phyloP scores from a whole-genome alignment of 2,113 vertebrate genomes.

The Triplophysa tibetana region DNA sequence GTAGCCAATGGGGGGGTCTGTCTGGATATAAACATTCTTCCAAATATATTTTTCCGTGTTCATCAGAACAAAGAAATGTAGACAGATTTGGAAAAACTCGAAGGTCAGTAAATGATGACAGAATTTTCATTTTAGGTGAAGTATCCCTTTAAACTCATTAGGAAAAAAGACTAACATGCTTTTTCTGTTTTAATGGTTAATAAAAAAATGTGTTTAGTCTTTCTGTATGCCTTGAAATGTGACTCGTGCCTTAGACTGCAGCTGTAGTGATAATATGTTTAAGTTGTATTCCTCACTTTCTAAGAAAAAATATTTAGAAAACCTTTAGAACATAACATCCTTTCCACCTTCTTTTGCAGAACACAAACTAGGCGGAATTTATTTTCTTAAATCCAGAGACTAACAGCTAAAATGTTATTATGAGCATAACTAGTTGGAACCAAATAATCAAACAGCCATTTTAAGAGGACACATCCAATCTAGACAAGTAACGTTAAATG shows the following conservation, averaged over 20 bases:
- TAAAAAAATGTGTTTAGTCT: not conserved
- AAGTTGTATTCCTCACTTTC: not conserved
- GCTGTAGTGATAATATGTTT: not conserved
- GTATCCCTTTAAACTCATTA: not conserved
- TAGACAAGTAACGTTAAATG: not conserved
- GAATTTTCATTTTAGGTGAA: too few species aligned
- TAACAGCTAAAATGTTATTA: not conserved
- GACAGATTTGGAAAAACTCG: too few species aligned
- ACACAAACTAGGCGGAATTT: not conserved
- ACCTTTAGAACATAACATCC: not conserved
- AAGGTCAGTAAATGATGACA: too few species aligned
- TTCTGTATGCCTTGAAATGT: not conserved
- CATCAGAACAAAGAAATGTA: too few species aligned
- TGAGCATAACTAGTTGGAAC: too few species aligned
- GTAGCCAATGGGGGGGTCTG: too few species aligned
- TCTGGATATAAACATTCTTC: too few species aligned
- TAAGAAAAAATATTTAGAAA: not conserved
- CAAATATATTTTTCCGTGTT: too few species aligned
- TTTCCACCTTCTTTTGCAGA: not conserved
- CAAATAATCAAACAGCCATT: not conserved
- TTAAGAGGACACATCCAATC: not conserved
- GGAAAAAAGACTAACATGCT: too few species aligned
- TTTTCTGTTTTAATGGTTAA: not conserved
- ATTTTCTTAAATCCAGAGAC: not conserved
- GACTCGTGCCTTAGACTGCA: not conserved